phyloP scores from a whole-genome alignment of 1,140 invertebrate genomes.

The Heterodera schachtii region DNA sequence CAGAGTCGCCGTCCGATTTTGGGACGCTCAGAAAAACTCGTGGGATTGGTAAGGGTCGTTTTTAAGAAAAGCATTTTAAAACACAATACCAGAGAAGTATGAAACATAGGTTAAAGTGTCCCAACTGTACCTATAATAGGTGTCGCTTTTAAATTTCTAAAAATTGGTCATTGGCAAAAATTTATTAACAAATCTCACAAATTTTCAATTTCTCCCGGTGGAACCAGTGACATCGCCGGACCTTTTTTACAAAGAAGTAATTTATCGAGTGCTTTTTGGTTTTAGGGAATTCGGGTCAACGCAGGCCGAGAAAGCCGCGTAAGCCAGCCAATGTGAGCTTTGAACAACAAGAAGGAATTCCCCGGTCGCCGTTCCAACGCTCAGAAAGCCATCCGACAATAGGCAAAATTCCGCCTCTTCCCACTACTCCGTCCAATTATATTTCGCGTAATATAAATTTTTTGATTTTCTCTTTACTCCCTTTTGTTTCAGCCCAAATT shows the following conservation, averaged over 20 bases:
- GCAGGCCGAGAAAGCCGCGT: constrained; percentile 23
- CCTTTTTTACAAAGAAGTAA: no score
- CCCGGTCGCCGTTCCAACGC: background rate
- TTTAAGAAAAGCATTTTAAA: background rate
- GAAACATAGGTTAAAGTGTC: no score
- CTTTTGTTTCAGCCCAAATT: constrained; percentile 12
- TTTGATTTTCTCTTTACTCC: background rate
- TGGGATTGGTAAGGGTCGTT: constrained; percentile 8
- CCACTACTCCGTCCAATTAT: constrained; percentile 16
- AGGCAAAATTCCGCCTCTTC: background rate
- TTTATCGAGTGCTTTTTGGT: no score
- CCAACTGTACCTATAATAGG: no score
- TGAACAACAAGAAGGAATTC: constrained; percentile 12
- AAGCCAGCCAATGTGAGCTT: constrained; percentile 31
- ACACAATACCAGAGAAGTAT: no score
- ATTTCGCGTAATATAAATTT: background rate
- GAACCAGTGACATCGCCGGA: no score
- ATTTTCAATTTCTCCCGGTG: no score
- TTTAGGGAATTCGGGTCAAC: constrained; percentile 23
- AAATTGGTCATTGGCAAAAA: no score
- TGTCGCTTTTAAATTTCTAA: no score
- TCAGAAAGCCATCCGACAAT: background rate
- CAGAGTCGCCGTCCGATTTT: constrained; percentile 29
- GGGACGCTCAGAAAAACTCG: constrained; percentile 23
- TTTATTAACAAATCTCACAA: no score